Percentiles rank a stretch among this genome's conserved stretches.
Conservation (phyloP, 2,797 vertebrate genomes). For the Syngnathus rostellatus region DNA sequence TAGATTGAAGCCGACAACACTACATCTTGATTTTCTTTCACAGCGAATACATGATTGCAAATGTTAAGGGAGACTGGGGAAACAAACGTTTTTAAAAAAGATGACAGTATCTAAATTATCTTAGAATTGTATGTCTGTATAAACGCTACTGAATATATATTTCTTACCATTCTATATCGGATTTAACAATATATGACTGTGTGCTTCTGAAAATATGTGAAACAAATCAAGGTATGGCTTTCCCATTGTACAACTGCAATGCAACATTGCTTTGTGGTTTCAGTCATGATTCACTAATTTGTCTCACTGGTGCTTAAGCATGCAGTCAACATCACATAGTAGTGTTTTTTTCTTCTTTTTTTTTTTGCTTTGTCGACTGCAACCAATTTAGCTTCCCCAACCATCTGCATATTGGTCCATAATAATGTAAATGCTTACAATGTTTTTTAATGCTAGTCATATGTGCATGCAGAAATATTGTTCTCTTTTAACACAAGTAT, state of each 20-base stretch:
- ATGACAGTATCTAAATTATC: no score
- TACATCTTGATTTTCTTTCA: not conserved
- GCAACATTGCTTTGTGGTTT: not conserved
- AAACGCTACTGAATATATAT: no score
- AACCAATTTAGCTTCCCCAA: not conserved
- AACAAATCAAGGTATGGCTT: not conserved
- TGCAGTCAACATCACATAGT: constrained; percentile 15
- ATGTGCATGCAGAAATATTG: not conserved
- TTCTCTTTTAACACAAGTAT: not conserved
- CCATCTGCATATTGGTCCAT: not conserved
- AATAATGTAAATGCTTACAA: not conserved
- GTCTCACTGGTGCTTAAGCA: not conserved
- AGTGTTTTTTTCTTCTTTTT: not conserved
- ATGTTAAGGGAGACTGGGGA: not conserved
- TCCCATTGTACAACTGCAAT: not conserved
- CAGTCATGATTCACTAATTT: constrained; percentile 9
- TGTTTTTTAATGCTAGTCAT: not conserved
- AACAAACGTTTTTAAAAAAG: not conserved
- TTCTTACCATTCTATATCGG: not conserved
- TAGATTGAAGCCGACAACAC: not conserved
- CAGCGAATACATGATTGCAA: not conserved
- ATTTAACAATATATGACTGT: not conserved
- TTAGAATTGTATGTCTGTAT: no score
- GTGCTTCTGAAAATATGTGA: not conserved
- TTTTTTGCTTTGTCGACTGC: not conserved